phyloP scores from a whole-genome alignment of 2,888 invertebrate genomes.

The Cabera pusaria region DNA sequence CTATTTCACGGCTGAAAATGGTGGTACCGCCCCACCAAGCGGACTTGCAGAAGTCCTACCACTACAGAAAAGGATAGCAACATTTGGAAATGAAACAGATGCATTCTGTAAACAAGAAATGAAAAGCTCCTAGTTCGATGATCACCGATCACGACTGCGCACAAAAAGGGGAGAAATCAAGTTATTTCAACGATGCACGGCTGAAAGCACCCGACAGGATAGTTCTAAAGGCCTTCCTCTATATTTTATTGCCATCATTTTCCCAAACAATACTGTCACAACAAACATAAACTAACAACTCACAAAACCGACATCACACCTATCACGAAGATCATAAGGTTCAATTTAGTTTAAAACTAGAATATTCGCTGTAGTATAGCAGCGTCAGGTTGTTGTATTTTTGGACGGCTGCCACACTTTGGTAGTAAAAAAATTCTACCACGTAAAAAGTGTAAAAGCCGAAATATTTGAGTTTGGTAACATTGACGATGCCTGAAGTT shows the following conservation, averaged over 20 bases:
- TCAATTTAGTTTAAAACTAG: constrained; percentile 19
- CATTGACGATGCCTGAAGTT: constrained; percentile 36
- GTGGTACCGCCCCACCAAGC: too few species aligned
- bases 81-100: too few species aligned
- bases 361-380: constrained; percentile 20
- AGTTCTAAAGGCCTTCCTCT: constrained; percentile 62
- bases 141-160: constrained; percentile 28
- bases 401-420: constrained; percentile 69
- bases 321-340: constrained; percentile 37
- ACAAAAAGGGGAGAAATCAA: constrained; percentile 35
- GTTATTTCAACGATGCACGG: constrained; percentile 31
- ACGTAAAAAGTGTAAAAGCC: constrained; percentile 64
- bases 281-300: constrained; percentile 38
- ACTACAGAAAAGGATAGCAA: too few species aligned
- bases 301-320: constrained; percentile 20
- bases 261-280: constrained; percentile 62
- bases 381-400: constrained; percentile 34
- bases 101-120: too few species aligned
- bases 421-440: constrained; percentile 61
- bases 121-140: too few species aligned
- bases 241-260: constrained; percentile 74
- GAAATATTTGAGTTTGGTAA: constrained; percentile 63
- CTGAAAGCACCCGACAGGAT: constrained; percentile 39
- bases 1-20: too few species aligned
- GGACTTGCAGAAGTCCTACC: too few species aligned